Evolutionary conservation across 2,888 invertebrate genomes (phyloP), one percentile per base, ranked within the genome.

Genomic region (Torymus texanus): DNA sequence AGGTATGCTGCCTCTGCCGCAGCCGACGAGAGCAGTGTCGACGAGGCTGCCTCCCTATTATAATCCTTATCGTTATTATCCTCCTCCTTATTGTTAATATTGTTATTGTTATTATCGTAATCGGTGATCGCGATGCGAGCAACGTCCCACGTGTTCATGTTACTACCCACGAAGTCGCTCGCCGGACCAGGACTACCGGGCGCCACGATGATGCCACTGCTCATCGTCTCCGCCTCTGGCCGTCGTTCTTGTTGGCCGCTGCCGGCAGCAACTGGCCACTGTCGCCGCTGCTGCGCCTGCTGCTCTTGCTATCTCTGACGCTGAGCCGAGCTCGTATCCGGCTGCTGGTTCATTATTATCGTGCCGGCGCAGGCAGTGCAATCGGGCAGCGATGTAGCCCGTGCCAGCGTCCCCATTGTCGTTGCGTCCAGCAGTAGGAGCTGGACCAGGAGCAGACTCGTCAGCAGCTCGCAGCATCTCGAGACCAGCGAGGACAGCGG

Each of bases 171-270:
- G 86, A 88, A 86, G 85, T 87, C 86, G 87, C 86, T 88, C 85
- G 86, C 85, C 85, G 86, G 84, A 82, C 86, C 86, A 84, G 87
- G 83, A 86, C 87, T 88, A 88, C 88, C 87, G 86, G 86, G 86
- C 83, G 71, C 67, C 80, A 74, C 75, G 82, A 72, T 73, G 41
- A 41, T 8, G 8, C 41, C 41, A 8, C 41, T 41, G 73, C 58
- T 63, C 76, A 80, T 80, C 67, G 78, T 41, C 8, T 8, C 41
- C 41, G 41, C 41, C 41, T 41, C 41, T 41, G 41, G 41, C 41
- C 41, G 41, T 41, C 41, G 41, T 41, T 29, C 29, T 3, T 29
- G 29, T 29, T 29, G 29, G 29, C 41, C 41, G 1, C 5, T 41
- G 41, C 41, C 41, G 41, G 41, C 41, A 41, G 41, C 41, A 41